Evolutionary conservation across 2,113 vertebrate species (phyloP).

Genomic region (Hemicordylus capensis): DNA sequence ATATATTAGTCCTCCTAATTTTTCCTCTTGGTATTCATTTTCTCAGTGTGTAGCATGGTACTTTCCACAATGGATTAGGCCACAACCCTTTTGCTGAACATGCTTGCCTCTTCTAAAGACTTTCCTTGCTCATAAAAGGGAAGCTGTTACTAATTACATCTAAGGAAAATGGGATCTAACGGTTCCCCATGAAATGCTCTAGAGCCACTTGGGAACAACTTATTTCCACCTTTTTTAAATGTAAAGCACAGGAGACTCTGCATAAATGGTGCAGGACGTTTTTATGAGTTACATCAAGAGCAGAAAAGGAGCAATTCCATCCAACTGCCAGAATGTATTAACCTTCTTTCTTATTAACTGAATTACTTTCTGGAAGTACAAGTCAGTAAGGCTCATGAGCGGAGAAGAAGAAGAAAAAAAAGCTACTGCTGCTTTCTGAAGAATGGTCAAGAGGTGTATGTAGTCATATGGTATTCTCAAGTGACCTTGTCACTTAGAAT

Average conservation of each 20-base stretch:
- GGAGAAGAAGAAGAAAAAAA: too few species aligned
- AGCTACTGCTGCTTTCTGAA: not conserved
- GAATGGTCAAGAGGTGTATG: not conserved
- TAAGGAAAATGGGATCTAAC: slow-evolving; percentile 54
- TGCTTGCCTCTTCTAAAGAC: slow-evolving; percentile 20
- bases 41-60: slow-evolving; percentile 24
- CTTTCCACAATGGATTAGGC: not conserved
- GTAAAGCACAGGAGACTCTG: slow-evolving; percentile 46
- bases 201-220: slow-evolving; percentile 38
- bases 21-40: slow-evolving; percentile 45
- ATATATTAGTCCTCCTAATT: not conserved
- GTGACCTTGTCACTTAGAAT: not conserved
- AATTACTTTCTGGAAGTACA: slow-evolving; percentile 41
- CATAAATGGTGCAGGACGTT: slow-evolving; percentile 58
- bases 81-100: slow-evolving; percentile 20
- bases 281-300: slow-evolving; percentile 54
- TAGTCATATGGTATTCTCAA: not conserved
- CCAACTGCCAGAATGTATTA: slow-evolving; percentile 35
- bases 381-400: not conserved
- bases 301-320: slow-evolving; percentile 43
- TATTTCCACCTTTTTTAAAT: slow-evolving; percentile 46
- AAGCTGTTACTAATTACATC: slow-evolving; percentile 54
- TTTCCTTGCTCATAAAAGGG: slow-evolving; percentile 27
- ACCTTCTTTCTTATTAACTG: slow-evolving; percentile 45
- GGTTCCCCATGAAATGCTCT: slow-evolving; percentile 27